phyloP scores from a whole-genome alignment of 64 coral and sea anemone species.

The Actinia tenebrosa region DNA sequence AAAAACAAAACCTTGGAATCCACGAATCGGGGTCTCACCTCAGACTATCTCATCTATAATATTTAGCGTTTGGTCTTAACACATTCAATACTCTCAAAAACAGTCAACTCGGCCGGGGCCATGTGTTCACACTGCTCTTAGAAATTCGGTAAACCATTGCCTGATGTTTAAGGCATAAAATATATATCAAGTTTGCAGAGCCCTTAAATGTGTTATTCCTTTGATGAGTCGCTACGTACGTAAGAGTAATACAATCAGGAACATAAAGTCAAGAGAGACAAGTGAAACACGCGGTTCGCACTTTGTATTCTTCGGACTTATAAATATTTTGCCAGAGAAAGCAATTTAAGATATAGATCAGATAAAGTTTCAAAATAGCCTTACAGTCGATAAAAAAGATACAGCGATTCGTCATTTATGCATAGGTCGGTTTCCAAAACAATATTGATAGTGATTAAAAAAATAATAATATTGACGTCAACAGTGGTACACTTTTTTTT shows the following conservation, averaged over 20 bases:
- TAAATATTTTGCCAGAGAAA: neutral
- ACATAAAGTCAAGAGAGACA: neutral
- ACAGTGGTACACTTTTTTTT: neutral
- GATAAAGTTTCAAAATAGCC: neutral
- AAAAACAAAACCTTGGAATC: neutral
- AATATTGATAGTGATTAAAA: neutral
- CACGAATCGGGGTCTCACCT: neutral
- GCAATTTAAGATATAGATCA: neutral
- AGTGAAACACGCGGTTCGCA: neutral
- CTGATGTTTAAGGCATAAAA: neutral
- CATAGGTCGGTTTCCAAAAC: neutral
- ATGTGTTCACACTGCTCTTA: neutral
- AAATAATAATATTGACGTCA: neutral
- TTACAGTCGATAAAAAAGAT: neutral
- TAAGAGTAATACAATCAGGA: neutral
- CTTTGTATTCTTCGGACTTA: neutral
- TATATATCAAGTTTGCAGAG: conserved; percentile 16
- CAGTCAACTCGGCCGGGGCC: neutral
- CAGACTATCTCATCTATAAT: neutral
- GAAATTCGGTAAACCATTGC: conserved; percentile 3
- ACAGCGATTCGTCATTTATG: neutral
- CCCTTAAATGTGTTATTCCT: neutral
- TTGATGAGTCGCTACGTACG: neutral
- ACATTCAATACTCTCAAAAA: neutral
- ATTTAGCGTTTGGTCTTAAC: neutral